Conservation (phyloP, 2,113 vertebrate species). For the Indicator maculatus region DNA sequence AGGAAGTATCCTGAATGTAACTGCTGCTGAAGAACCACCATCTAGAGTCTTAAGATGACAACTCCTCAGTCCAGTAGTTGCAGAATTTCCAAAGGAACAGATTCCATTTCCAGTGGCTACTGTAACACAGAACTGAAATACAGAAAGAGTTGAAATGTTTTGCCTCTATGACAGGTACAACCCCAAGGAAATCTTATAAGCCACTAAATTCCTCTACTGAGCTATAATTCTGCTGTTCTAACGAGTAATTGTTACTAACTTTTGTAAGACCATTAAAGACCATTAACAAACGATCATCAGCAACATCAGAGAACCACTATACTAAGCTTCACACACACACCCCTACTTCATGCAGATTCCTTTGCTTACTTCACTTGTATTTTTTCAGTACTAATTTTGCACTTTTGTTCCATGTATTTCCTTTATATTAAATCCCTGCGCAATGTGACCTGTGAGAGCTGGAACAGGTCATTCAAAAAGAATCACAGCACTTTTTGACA, state of each 20-base stretch:
- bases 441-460: neutral
- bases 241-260: neutral
- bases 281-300: neutral
- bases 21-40: constrained; percentile 30
- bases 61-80: neutral
- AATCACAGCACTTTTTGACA: neutral
- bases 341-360: neutral
- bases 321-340: neutral
- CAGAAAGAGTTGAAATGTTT: neutral
- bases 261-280: too few species aligned
- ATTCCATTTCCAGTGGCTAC: constrained; percentile 78
- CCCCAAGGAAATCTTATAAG: neutral
- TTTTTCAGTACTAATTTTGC: neutral
- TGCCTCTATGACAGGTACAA: neutral
- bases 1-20: constrained; percentile 84
- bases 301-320: neutral
- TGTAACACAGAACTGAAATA: constrained; percentile 83
- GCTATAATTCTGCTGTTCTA: neutral
- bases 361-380: neutral
- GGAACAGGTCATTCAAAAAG: neutral
- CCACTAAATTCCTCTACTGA: neutral
- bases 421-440: neutral
- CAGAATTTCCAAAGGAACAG: constrained; percentile 75
- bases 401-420: neutral
- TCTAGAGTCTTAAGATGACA: constrained; percentile 36